Conservation (phyloP, 1,140 invertebrate genomes). For the Halesus radiatus region DNA sequence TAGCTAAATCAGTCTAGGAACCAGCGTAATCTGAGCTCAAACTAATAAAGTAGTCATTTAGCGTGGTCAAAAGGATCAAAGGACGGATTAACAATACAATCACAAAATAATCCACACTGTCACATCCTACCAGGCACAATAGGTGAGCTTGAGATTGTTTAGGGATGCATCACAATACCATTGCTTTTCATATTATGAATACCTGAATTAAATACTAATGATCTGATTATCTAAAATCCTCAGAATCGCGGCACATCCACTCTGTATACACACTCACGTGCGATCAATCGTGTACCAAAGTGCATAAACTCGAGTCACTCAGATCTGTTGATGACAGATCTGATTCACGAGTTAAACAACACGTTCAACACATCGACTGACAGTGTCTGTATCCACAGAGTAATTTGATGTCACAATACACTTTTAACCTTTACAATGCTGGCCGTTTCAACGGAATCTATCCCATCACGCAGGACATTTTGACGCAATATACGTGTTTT, state of each 20-base stretch:
- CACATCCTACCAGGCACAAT: background rate
- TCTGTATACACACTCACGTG: too few relatives aligned
- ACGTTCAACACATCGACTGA: too few relatives aligned
- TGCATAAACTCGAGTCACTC: background rate
- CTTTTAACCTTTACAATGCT: too few relatives aligned
- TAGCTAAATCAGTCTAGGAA: constrained; percentile 10
- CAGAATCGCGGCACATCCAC: background rate
- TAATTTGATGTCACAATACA: too few relatives aligned
- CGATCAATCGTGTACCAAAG: background rate
- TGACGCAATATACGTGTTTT: too few relatives aligned
- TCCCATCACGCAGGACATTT: too few relatives aligned
- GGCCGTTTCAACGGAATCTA: too few relatives aligned
- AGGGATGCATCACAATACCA: background rate
- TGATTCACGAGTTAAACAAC: too few relatives aligned
- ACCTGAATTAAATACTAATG: background rate
- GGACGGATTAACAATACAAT: constrained; percentile 7
- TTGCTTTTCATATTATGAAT: background rate
- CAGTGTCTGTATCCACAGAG: too few relatives aligned
- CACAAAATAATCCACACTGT: constrained; percentile 4
- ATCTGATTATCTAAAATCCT: background rate
- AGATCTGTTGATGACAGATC: background rate
- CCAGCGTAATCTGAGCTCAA: background rate
- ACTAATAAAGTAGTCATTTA: background rate
- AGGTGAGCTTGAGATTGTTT: constrained; percentile 27
- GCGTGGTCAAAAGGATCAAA: background rate